phyloP scores from a whole-genome alignment of 1,140 invertebrate species.

The Lasioglossum albipes region DNA sequence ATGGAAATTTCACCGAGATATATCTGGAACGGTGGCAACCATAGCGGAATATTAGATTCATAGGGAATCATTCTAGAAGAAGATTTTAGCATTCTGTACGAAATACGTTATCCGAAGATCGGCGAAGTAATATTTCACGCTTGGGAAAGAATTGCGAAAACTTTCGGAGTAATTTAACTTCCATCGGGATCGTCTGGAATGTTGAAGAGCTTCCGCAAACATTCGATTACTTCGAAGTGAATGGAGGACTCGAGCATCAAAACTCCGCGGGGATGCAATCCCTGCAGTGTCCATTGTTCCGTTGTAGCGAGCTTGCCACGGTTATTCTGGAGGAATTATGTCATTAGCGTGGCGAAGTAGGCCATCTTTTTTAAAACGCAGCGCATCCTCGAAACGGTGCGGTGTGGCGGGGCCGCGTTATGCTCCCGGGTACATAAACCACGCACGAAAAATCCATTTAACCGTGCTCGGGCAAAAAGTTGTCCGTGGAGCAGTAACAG shows the following conservation, averaged over 20 bases:
- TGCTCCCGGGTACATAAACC: neutral
- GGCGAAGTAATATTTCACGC: too few species aligned
- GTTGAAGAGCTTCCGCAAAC: neutral
- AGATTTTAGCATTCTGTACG: too few species aligned
- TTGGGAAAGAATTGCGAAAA: too few species aligned
- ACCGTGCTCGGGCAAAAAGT: constrained; percentile 19
- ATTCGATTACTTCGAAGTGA: neutral
- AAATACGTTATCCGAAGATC: too few species aligned
- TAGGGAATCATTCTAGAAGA: too few species aligned
- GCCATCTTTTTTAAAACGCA: constrained; percentile 37
- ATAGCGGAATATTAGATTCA: too few species aligned
- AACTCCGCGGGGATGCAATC: neutral
- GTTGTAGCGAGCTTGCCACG: constrained; percentile 7
- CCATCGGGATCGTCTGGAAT: too few species aligned
- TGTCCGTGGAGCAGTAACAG: constrained; percentile 15
- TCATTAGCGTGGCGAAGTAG: constrained; percentile 33
- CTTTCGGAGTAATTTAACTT: too few species aligned
- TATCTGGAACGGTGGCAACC: too few species aligned
- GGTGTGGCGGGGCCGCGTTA: neutral
- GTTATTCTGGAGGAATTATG: constrained; percentile 41
- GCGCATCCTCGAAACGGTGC: constrained; percentile 2
- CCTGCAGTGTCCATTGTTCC: constrained; percentile 16
- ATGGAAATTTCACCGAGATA: too few species aligned
- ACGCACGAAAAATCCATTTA: constrained; percentile 37
- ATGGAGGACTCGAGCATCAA: neutral